Conservation (phyloP, 2,888 invertebrate species). For the Caenorhabditis doughertyi region DNA sequence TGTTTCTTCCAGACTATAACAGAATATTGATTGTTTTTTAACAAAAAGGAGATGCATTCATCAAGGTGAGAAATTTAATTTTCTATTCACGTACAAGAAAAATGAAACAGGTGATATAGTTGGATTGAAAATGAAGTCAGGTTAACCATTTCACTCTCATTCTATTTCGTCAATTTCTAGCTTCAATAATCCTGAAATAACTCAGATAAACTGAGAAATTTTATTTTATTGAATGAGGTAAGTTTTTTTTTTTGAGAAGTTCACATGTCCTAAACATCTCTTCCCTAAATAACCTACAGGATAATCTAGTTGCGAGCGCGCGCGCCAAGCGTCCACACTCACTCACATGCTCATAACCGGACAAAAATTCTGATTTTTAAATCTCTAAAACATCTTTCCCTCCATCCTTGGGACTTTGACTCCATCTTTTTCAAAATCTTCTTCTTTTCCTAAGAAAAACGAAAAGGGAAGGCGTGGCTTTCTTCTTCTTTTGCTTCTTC, state of each 20-base stretch:
- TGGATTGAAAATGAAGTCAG: neutral
- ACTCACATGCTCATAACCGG: constrained; percentile 29
- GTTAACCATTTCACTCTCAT: neutral
- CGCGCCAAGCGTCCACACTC: constrained; percentile 12
- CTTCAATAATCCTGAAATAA: neutral
- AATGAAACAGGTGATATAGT: constrained; percentile 15
- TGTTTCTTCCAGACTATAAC: constrained; percentile 13
- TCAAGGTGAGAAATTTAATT: constrained; percentile 35
- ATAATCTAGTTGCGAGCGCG: constrained; percentile 34
- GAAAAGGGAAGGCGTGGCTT: constrained; percentile 44
- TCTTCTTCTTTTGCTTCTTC: constrained; percentile 16
- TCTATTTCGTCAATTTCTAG: neutral
- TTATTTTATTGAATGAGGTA: constrained; percentile 32
- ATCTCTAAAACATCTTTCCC: constrained; percentile 52
- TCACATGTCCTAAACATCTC: constrained; percentile 15
- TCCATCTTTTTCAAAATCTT: constrained; percentile 50
- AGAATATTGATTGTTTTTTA: constrained; percentile 20
- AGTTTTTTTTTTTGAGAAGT: constrained; percentile 8
- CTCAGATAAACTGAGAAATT: neutral
- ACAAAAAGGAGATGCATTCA: constrained; percentile 49
- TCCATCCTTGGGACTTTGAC: constrained; percentile 30
- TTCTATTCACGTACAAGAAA: neutral
- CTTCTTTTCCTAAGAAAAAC: constrained; percentile 32
- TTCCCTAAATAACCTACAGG: constrained; percentile 26
- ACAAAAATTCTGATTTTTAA: constrained; percentile 55